Evolutionary conservation across 1,140 invertebrate genomes (phyloP), one percentile per base, ranked within the genome.

Genomic region (Holcopasites calliopsidis): DNA sequence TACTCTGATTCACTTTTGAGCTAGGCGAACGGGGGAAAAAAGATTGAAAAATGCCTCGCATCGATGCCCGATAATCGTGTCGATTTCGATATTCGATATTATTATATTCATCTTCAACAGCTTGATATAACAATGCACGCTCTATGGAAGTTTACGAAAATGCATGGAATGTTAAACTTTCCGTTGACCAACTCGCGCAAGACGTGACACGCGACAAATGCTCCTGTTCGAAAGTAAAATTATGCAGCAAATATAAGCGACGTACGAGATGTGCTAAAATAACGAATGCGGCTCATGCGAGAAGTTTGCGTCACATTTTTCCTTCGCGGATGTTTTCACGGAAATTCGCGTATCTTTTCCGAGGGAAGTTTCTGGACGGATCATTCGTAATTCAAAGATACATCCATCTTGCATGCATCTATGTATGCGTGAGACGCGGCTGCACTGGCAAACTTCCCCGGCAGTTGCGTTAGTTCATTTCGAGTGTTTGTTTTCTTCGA

Each of bases 401-500:
- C 69, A 50, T 62, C 58, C 26, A 62, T 72, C 58, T 35, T 50
- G 13, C 33, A 62, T 52, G 47, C 35, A 52, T 31, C 47, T 33
- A 62, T 52, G 58, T 62, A 62, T 33, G 58, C 69, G 69, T 62
- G 58, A 52, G 58, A n/a, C 16, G 52, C n/a, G 47, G 33, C 52
- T 50, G 47, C 69, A 62, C 62, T 72, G 13, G 26, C 69, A 62
- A 62, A 66, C 44, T 21, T 72, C 58, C 47, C 23, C 31, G n/a
- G 47, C 44, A 62, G 58, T 62, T 62, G 26, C 58, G 57, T 72
- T 72, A 62, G 66, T 77, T 70, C 44, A 50, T 79, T 72, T 77
- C 77, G 40, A 79, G 69, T 76, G 69, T 77, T 77, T 77, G 77
- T 70, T 62, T 77, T 64, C 38, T 62, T 65, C 44, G 52, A 79